Conservation (phyloP, 2,888 invertebrate genomes). For the Ormyrus thymus region DNA sequence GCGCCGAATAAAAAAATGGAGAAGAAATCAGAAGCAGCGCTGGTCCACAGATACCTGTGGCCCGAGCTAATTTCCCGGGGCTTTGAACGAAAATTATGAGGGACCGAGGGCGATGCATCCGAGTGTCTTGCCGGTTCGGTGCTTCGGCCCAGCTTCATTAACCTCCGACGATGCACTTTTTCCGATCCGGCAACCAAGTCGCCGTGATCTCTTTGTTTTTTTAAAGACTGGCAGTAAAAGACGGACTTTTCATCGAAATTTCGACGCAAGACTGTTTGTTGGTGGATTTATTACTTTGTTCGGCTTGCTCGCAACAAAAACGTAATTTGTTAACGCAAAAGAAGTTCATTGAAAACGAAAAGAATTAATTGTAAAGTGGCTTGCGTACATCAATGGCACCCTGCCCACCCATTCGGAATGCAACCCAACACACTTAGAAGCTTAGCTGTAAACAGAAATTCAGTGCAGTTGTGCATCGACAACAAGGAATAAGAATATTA, state of each 20-base stretch:
- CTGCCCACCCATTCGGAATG: slow-evolving; percentile 7
- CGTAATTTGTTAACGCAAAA: too few relatives aligned
- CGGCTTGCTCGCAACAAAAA: too few relatives aligned
- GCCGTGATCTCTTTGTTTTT: too few relatives aligned
- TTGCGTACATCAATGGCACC: not conserved
- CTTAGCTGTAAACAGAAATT: not conserved
- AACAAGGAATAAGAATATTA: too few relatives aligned
- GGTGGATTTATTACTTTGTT: too few relatives aligned
- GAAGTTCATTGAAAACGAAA: not conserved
- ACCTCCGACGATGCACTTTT: too few relatives aligned
- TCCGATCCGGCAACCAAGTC: too few relatives aligned
- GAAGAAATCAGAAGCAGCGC: not conserved
- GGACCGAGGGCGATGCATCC: not conserved
- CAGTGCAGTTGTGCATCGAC: not conserved
- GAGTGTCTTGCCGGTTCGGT: not conserved
- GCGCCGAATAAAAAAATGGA: not conserved
- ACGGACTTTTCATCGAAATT: too few relatives aligned
- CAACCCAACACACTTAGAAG: slow-evolving; percentile 42
- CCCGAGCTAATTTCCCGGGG: slow-evolving; percentile 5
- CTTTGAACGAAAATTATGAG: slow-evolving; percentile 14
- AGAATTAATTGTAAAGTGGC: not conserved
- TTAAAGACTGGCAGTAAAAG: too few relatives aligned
- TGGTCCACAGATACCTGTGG: not conserved
- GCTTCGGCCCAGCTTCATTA: not conserved
- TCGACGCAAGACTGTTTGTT: too few relatives aligned